A percentile compares a stretch with the other conserved stretches of the same genome.
These are phyloP conservation scores for Leptopterna dolabrata DNA, from an alignment of 2,888 invertebrate genomes.

Conservation along the genomic window DNA sequence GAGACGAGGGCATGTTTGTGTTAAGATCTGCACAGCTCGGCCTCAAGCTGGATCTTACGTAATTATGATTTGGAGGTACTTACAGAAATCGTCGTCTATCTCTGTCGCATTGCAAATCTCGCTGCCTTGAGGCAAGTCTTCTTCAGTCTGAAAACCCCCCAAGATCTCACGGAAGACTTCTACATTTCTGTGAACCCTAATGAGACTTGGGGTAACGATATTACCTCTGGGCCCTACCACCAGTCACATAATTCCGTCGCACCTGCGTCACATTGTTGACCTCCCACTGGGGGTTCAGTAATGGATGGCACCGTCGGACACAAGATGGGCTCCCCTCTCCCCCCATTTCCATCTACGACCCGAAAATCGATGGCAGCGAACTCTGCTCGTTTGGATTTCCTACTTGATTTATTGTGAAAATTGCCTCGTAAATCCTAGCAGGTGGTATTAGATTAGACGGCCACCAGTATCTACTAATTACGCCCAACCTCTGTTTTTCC, in stretches of 20 bases:
- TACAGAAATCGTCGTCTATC: no score
- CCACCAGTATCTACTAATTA: background rate
- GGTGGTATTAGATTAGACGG: background rate
- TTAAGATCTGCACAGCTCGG: no score
- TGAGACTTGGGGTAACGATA: constrained; percentile 31
- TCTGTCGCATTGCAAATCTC: no score
- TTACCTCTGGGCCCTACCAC: constrained; percentile 2
- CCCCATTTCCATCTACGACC: background rate
- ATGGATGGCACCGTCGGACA: constrained; percentile 50
- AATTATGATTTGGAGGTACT: no score
- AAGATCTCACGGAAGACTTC: background rate
- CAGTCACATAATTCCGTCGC: constrained; percentile 51
- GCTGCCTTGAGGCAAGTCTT: background rate
- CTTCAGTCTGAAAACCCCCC: background rate
- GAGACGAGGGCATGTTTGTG: no score
- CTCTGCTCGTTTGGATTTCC: constrained; percentile 32
- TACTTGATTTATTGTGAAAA: constrained; percentile 22
- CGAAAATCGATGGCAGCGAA: constrained; percentile 45
- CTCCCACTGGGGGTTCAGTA: constrained; percentile 3
- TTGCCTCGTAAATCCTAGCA: background rate
- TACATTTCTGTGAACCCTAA: background rate
- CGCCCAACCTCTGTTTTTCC: no score
- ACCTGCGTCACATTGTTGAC: constrained; percentile 52
- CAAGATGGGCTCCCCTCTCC: constrained; percentile 28
- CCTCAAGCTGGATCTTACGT: no score